Percentiles rank a stretch among this genome's conserved stretches.
Evolutionary conservation across 2,113 vertebrate genomes (phyloP).

Genomic region (Myiozetetes cayanensis): DNA sequence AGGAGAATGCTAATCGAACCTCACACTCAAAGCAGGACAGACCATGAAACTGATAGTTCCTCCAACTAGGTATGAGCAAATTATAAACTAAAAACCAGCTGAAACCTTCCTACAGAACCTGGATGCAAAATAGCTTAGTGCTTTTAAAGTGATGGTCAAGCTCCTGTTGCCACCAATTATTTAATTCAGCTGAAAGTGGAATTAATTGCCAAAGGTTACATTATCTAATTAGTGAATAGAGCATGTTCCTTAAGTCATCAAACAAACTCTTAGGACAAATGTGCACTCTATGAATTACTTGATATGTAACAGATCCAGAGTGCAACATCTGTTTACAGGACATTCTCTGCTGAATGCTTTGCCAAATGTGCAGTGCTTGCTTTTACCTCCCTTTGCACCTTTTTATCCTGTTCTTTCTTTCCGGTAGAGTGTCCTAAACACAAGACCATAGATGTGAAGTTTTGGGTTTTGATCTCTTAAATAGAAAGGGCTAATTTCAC

Average conservation of each 20-base stretch:
- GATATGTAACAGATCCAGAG: not conserved
- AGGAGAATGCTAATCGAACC: not conserved
- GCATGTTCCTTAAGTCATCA: not conserved
- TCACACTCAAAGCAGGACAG: not conserved
- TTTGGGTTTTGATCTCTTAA: not conserved
- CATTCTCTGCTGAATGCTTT: not conserved
- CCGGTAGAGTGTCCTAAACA: not conserved
- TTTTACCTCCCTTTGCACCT: not conserved
- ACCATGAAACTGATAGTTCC: not conserved
- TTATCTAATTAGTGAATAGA: not conserved
- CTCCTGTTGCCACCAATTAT: not conserved
- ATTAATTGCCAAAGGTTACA: not conserved
- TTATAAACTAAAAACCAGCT: not conserved
- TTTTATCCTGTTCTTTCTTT: not conserved
- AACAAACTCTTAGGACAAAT: not conserved
- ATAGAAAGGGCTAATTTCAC: constrained; percentile 10
- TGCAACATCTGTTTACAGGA: not conserved
- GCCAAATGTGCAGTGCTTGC: not conserved
- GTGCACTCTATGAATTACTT: not conserved
- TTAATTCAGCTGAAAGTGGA: not conserved
- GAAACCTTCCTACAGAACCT: not conserved
- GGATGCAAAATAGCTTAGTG: not conserved
- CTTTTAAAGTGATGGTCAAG: not conserved
- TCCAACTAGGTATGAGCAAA: not conserved
- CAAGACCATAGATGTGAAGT: not conserved